phyloP scores from a whole-genome alignment of 1,140 invertebrate genomes.

The Oncopeltus fasciatus region DNA sequence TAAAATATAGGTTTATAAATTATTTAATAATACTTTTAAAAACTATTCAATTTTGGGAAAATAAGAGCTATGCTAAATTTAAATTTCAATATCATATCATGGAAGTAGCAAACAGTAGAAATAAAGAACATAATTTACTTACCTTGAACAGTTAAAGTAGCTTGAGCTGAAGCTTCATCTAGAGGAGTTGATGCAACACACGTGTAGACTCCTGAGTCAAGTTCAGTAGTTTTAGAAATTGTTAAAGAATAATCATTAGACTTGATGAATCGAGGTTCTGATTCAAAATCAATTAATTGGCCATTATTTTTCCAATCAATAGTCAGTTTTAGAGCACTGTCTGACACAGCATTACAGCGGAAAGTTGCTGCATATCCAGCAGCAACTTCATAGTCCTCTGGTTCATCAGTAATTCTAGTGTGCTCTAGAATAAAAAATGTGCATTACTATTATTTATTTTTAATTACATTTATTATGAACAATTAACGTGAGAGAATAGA shows the following conservation, averaged over 20 bases:
- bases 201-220: constrained; percentile 89
- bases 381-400: constrained; percentile 79
- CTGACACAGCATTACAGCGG: constrained; percentile 78
- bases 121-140: too few species aligned
- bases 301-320: constrained; percentile 83
- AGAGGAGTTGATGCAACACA: constrained; percentile 85
- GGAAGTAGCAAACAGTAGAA: too few species aligned
- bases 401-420: constrained; percentile 69
- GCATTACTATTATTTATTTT: too few species aligned
- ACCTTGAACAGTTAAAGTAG: constrained; percentile 85
- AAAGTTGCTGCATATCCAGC: constrained; percentile 82
- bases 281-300: constrained; percentile 72
- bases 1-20: too few species aligned
- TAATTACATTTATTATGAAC: too few species aligned
- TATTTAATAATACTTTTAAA: too few species aligned
- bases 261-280: constrained; percentile 64
- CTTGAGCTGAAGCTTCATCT: constrained; percentile 66
- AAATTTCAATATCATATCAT: too few species aligned
- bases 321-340: constrained; percentile 57
- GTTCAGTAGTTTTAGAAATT: constrained; percentile 82
- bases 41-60: too few species aligned
- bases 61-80: too few species aligned
- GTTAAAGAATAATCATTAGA: constrained; percentile 82
- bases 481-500: too few species aligned
- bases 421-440: too few species aligned